Evolutionary conservation across 2,113 vertebrate species (phyloP).

Genomic region (Pithys albifrons): DNA sequence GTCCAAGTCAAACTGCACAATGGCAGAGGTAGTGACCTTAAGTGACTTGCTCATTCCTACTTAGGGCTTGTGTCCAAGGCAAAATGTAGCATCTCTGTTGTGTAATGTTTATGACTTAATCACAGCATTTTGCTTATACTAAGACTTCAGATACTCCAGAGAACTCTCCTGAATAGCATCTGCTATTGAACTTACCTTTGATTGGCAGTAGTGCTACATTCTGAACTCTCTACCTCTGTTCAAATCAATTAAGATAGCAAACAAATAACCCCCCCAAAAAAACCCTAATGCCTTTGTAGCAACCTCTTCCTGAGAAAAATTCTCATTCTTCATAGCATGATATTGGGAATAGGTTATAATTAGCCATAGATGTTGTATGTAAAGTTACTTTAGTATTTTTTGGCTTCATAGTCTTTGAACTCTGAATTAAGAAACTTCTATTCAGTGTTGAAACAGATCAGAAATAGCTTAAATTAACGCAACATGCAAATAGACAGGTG

Average conservation of each 20-base stretch:
- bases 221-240: not conserved
- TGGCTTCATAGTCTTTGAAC: not conserved
- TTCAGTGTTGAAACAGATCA: not conserved
- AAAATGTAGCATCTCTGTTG: not conserved
- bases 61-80: not conserved
- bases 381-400: not conserved
- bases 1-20: not conserved
- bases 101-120: not conserved
- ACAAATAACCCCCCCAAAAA: not conserved
- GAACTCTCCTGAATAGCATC: not conserved
- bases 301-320: not conserved
- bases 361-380: not conserved
- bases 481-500: not conserved
- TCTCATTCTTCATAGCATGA: not conserved
- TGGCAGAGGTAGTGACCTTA: not conserved
- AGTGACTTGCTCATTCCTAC: not conserved
- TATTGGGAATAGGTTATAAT: not conserved
- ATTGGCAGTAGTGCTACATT: not conserved
- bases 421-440: not conserved
- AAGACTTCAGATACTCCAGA: not conserved
- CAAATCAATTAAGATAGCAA: not conserved
- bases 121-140: not conserved
- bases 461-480: not conserved
- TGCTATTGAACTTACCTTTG: not conserved
- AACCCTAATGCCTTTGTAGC: rapidly evolving